A percentile compares a stretch with the other conserved stretches of the same genome.
These are phyloP conservation scores for Chelon auratus DNA, from an alignment of 2,797 vertebrate species.

Conservation along the genomic window DNA sequence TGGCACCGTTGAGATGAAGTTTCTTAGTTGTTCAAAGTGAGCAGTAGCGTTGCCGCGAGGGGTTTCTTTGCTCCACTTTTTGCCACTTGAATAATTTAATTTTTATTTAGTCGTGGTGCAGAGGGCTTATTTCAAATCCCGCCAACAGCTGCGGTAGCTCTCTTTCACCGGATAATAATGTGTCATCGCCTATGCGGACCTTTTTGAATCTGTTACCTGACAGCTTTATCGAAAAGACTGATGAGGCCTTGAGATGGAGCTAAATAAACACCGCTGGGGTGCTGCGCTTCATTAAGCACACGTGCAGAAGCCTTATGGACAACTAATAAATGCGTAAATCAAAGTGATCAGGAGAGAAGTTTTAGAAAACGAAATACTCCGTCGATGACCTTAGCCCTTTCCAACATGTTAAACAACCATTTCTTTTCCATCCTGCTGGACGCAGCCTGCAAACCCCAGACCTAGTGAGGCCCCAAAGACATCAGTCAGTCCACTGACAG, in stretches of 20 bases:
- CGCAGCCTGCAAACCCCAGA: slow-evolving; percentile 29
- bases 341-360: neutral
- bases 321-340: neutral
- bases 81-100: slow-evolving; percentile 1
- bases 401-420: slow-evolving; percentile 21
- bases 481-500: slow-evolving; percentile 35
- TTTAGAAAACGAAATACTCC: neutral
- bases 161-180: slow-evolving; percentile 24
- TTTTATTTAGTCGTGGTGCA: neutral
- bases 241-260: neutral
- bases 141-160: neutral
- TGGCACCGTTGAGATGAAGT: slow-evolving; percentile 7
- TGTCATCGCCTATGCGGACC: slow-evolving; percentile 5
- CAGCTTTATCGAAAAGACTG: slow-evolving; percentile 19
- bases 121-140: slow-evolving; percentile 17
- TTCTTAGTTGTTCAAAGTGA: neutral
- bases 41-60: neutral
- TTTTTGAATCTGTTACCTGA: slow-evolving; percentile 26
- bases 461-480: slow-evolving; percentile 40
- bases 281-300: slow-evolving; percentile 1
- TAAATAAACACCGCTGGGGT: neutral
- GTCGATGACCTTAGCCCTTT: neutral
- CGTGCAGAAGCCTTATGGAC: neutral
- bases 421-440: slow-evolving; percentile 43
- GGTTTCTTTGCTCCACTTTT: slow-evolving; percentile 11